Evolutionary conservation across 2,888 invertebrate genomes (phyloP), one percentile per base, ranked within the genome.

Genomic region (Euclidia mi): DNA sequence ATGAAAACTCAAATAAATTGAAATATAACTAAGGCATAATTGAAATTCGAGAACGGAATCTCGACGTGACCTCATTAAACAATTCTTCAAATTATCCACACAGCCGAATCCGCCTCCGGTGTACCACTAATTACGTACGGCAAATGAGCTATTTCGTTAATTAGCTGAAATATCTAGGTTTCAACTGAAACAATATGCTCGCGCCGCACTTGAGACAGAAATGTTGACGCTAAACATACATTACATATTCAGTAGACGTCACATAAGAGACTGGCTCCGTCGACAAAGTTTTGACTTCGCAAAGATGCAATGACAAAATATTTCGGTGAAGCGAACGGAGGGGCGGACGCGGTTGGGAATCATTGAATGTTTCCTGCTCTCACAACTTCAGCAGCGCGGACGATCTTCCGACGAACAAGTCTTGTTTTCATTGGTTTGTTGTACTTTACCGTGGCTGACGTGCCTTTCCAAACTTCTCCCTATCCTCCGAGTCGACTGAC

Each of bases 371-470:
- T 85, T 78, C 79, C 80, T 80, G 67, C 74, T 70, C 69, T 73
- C 71, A 65, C 77, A 85, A 88, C 79, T 87, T 81, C 59, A 75
- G 65, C 74, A 55, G 63, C 63, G 67, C 71, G 64, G 68, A 58
- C 71, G 67, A 78, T 76, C 76, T 77, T 74, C 71, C 64, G 42
- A 68, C 76, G 75, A 78, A 77, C 79, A 79, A 84, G 84, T 84
- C 84, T 82, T 84, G 82, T 83, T 87, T 89, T 85, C 86, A 85
- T 87, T 85, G 83, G 85, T 84, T 81, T 84, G 83, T 85, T 81
- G 85, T 82, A 82, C 76, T 79, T 78, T 62, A 72, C 71, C 72
- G 72, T 65, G 73, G 62, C 81, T 79, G 85, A 81, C 82, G 79
- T 79, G 80, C 78, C 79, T 81, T 80, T 77, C 69, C 68, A 82